Evolutionary conservation across 2,888 invertebrate species (phyloP).

Genomic region (Amorpha juglandis): DNA sequence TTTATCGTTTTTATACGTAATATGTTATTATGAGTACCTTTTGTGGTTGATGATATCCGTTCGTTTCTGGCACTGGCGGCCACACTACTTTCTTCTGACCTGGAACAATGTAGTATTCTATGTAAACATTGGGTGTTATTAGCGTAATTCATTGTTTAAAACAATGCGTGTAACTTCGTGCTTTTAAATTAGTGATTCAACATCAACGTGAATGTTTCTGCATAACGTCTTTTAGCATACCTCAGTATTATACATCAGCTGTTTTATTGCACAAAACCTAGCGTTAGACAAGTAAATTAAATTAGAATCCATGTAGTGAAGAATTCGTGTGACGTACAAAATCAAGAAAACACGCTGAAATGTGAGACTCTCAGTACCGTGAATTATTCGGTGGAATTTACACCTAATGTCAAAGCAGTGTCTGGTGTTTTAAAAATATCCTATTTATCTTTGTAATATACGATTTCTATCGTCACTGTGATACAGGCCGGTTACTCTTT

Average conservation of each 20-base stretch:
- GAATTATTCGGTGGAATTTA: conserved; percentile 5
- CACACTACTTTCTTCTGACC: conserved; percentile 94
- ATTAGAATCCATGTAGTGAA: conserved; percentile 30
- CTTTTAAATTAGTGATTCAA: not conserved
- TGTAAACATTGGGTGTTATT: not conserved
- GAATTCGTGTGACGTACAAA: conserved; percentile 1
- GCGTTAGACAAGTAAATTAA: conserved; percentile 11
- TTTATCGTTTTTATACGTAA: conserved; percentile 4
- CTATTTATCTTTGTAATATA: conserved; percentile 44
- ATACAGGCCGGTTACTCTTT: conserved; percentile 56
- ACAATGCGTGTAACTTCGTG: not conserved
- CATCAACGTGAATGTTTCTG: conserved; percentile 1
- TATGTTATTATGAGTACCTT: conserved; percentile 77
- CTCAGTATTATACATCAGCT: not conserved
- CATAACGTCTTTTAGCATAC: not conserved
- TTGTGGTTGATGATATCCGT: conserved; percentile 84
- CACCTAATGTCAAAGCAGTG: not conserved
- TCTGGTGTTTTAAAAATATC: conserved; percentile 34
- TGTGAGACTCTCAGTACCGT: not conserved
- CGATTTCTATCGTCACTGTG: conserved; percentile 49
- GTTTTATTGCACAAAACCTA: conserved; percentile 1
- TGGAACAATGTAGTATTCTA: conserved; percentile 59
- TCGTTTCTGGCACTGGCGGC: conserved; percentile 91
- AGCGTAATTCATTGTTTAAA: not conserved
- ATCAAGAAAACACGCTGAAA: not conserved